These are phyloP conservation scores for Crioceris asparagi DNA, from an alignment of 2,888 invertebrate species.

Conservation along the genomic window DNA sequence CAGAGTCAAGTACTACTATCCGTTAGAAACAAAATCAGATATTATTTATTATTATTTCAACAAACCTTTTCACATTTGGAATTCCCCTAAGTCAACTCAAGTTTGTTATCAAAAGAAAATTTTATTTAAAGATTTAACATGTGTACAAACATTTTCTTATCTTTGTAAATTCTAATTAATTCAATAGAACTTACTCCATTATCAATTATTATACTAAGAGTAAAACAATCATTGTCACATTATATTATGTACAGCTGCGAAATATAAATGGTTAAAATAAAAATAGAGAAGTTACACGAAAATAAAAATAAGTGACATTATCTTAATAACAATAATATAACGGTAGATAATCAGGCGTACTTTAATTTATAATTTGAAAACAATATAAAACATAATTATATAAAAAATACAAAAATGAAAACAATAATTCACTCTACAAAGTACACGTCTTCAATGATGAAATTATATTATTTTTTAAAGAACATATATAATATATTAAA, in stretches of 20 bases:
- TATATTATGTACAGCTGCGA: conserved; percentile 13
- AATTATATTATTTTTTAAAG: background rate
- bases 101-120: conserved; percentile 25
- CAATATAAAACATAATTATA: conserved; percentile 1
- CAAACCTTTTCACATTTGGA: no score
- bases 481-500: conserved; percentile 20
- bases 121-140: conserved; percentile 31
- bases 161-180: background rate
- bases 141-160: conserved; percentile 27
- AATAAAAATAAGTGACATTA: background rate
- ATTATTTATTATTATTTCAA: no score
- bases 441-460: background rate
- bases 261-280: conserved; percentile 2
- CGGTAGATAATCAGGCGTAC: no score
- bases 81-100: no score
- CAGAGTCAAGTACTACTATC: no score
- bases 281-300: background rate
- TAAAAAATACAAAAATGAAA: conserved; percentile 7
- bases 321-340: background rate
- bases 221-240: conserved; percentile 4
- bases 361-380: background rate
- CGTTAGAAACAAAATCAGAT: no score
- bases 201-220: background rate
- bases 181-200: background rate
- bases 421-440: conserved; percentile 9